Evolutionary conservation across 1,140 invertebrate genomes (phyloP).

Genomic region (Nautilus pompilius): DNA sequence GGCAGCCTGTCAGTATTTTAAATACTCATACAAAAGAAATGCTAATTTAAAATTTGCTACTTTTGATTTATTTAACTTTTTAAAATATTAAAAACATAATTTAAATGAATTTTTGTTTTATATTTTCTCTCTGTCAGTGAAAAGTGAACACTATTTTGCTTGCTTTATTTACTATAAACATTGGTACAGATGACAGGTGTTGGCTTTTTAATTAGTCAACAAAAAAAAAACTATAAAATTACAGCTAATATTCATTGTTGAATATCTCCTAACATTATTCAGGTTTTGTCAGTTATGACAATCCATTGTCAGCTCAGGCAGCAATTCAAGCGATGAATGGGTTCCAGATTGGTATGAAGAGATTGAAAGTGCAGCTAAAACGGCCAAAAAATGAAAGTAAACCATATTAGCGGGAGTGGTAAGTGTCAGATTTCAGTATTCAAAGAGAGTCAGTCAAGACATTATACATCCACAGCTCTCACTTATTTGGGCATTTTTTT

Average conservation of each 20-base stretch:
- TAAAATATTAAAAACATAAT: no score
- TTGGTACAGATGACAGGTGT: background rate
- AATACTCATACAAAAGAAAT: no score
- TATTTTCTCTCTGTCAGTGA: no score
- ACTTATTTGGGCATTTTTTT: no score
- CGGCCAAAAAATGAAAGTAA: constrained; percentile 77
- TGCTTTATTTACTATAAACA: background rate
- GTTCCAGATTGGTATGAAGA: constrained; percentile 95
- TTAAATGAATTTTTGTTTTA: no score
- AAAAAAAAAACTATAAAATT: background rate
- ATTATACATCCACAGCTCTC: no score
- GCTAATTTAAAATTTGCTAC: no score
- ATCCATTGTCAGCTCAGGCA: constrained; percentile 84
- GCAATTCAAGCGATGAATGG: constrained; percentile 96
- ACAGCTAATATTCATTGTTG: background rate
- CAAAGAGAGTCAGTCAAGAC: no score
- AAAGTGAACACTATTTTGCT: background rate
- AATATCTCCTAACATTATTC: constrained; percentile 27
- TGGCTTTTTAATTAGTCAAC: background rate
- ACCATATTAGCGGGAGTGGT: constrained; percentile 48
- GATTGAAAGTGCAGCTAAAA: constrained; percentile 96
- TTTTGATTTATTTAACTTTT: no score
- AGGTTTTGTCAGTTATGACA: constrained; percentile 96
- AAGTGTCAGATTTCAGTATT: no score
- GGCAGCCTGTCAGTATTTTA: no score